Conservation (phyloP, 2,113 vertebrate species). For the Dolichotis patagonum region DNA sequence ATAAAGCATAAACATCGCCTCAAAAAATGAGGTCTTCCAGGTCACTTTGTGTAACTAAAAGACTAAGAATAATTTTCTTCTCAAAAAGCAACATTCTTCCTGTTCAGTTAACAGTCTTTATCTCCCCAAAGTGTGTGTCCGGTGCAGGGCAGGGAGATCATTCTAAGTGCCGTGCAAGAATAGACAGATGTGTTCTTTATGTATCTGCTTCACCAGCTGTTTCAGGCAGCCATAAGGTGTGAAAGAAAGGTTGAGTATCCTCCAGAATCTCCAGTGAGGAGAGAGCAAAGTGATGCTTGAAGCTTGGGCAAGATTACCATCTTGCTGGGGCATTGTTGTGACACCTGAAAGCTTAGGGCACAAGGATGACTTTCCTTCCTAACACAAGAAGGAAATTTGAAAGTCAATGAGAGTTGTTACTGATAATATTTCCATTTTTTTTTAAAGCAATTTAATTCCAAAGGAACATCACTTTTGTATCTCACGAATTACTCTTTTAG, state of each 20-base stretch:
- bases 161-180: constrained; percentile 65
- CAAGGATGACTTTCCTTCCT: neutral
- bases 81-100: constrained; percentile 68
- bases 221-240: neutral
- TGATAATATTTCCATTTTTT: neutral
- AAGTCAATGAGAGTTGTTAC: neutral
- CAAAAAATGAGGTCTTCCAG: constrained; percentile 65
- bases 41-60: constrained; percentile 69
- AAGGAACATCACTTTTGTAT: neutral
- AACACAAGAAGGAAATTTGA: neutral
- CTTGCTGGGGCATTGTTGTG: neutral
- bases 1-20: constrained; percentile 77
- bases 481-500: neutral
- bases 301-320: neutral
- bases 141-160: constrained; percentile 20
- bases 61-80: constrained; percentile 72
- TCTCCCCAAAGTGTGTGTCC: constrained; percentile 56
- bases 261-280: constrained; percentile 4
- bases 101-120: constrained; percentile 61
- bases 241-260: neutral
- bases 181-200: constrained; percentile 41
- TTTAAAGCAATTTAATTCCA: constrained; percentile 25
- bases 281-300: neutral
- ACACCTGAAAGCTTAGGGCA: neutral
- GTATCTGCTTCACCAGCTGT: constrained; percentile 2